Conservation (phyloP, 1,140 invertebrate species). For the Periplaneta americana region DNA sequence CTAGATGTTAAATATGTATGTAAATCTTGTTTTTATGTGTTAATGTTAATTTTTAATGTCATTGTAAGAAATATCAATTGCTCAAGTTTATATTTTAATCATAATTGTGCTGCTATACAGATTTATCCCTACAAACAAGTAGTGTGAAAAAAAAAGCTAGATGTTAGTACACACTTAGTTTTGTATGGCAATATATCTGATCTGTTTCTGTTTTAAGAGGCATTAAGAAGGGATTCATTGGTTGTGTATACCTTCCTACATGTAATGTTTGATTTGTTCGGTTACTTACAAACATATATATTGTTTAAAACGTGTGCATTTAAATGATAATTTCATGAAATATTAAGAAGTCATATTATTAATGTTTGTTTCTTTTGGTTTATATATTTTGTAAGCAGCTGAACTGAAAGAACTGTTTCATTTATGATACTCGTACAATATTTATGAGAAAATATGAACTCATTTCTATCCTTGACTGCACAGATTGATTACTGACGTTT, state of each 20-base stretch:
- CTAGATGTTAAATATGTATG: constrained; percentile 11
- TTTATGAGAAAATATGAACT: neutral
- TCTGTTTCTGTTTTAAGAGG: constrained; percentile 11
- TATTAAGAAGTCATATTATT: neutral
- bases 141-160: neutral
- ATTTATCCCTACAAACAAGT: neutral
- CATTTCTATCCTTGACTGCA: neutral
- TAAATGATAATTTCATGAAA: no score
- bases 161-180: neutral
- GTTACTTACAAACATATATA: neutral
- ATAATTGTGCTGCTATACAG: neutral
- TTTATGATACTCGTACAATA: neutral
- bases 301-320: no score
- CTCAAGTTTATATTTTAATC: constrained; percentile 17
- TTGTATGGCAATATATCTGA: neutral
- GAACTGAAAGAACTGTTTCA: neutral
- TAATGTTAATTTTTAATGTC: neutral
- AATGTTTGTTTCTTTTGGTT: neutral
- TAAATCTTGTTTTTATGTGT: constrained; percentile 13
- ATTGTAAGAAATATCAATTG: constrained; percentile 16
- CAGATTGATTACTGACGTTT: neutral
- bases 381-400: neutral
- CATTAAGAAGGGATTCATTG: neutral
- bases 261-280: neutral
- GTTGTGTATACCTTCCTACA: neutral